Evolutionary conservation across 2,113 vertebrate genomes (phyloP).

Genomic region (Phalacrocorax pelagicus): DNA sequence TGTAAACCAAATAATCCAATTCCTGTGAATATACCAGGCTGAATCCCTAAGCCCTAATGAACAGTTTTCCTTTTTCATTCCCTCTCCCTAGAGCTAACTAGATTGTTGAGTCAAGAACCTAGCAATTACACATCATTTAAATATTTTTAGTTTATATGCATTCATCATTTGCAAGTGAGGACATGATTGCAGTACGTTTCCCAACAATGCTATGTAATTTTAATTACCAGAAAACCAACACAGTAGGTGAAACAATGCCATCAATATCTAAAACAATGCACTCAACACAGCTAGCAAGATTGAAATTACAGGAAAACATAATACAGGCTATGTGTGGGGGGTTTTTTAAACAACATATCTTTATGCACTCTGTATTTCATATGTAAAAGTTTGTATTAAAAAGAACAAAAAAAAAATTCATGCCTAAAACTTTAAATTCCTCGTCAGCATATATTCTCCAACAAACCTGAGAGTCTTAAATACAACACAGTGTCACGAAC

Average conservation of each 20-base stretch:
- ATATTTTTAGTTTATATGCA: conserved; percentile 63
- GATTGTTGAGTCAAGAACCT: conserved; percentile 68
- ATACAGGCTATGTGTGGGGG: background rate
- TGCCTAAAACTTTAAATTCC: background rate
- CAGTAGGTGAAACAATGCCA: background rate
- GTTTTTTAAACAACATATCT: background rate
- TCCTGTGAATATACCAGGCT: conserved; percentile 44
- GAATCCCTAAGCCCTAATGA: conserved; percentile 64
- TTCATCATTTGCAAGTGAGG: conserved; percentile 47
- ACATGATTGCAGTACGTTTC: conserved; percentile 31
- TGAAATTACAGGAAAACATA: background rate
- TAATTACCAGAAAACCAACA: conserved; percentile 63
- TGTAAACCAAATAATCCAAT: conserved; percentile 62
- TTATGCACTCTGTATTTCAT: background rate
- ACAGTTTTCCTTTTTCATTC: conserved; percentile 50
- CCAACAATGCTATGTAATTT: conserved; percentile 53
- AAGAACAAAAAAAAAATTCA: background rate
- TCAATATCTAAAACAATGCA: background rate
- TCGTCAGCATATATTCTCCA: background rate
- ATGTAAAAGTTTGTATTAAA: background rate
- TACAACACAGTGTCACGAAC: background rate
- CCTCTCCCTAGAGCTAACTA: conserved; percentile 41
- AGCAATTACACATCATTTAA: conserved; percentile 69
- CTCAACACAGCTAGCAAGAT: background rate
- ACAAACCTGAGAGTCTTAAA: background rate